These are phyloP conservation scores for Blastobasis adustella DNA, from an alignment of 2,888 invertebrate species.

Conservation along the genomic window DNA sequence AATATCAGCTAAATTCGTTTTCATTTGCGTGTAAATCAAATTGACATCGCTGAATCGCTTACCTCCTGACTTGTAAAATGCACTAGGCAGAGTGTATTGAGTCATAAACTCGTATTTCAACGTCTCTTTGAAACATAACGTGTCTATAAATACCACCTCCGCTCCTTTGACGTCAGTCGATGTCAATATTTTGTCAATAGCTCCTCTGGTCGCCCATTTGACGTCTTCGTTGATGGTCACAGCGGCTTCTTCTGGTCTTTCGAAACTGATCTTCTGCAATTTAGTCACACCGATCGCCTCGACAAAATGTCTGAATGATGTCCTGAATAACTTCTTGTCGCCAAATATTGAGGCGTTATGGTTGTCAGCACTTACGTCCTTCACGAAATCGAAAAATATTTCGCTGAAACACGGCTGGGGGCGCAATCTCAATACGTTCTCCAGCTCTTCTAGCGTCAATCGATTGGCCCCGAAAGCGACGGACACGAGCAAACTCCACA, in stretches of 20 bases:
- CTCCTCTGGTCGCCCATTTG: constrained; percentile 36
- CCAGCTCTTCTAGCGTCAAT: constrained; percentile 37
- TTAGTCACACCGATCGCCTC: constrained; percentile 28
- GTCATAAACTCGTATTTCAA: constrained; percentile 28
- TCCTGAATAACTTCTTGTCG: constrained; percentile 32
- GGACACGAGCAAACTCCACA: constrained; percentile 47
- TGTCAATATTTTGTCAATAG: constrained; percentile 31
- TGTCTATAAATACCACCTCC: constrained; percentile 42
- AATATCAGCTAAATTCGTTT: constrained; percentile 29
- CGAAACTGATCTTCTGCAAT: constrained; percentile 32
- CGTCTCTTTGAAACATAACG: constrained; percentile 50
- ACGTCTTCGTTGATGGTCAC: constrained; percentile 44
- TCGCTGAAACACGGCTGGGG: constrained; percentile 46
- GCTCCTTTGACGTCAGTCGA: constrained; percentile 38
- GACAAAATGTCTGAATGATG: constrained; percentile 27
- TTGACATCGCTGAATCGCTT: constrained; percentile 43
- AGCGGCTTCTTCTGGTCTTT: constrained; percentile 29
- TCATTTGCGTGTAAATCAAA: constrained; percentile 36
- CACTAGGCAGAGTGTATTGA: constrained; percentile 33
- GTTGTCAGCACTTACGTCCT: constrained; percentile 19
- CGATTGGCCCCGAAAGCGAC: constrained; percentile 45
- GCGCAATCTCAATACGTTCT: constrained; percentile 34
- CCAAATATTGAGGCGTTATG: constrained; percentile 37
- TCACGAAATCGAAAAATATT: constrained; percentile 38
- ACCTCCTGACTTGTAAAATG: constrained; percentile 42